phyloP scores from a whole-genome alignment of 1,140 invertebrate species.

The Eueides isabella region DNA sequence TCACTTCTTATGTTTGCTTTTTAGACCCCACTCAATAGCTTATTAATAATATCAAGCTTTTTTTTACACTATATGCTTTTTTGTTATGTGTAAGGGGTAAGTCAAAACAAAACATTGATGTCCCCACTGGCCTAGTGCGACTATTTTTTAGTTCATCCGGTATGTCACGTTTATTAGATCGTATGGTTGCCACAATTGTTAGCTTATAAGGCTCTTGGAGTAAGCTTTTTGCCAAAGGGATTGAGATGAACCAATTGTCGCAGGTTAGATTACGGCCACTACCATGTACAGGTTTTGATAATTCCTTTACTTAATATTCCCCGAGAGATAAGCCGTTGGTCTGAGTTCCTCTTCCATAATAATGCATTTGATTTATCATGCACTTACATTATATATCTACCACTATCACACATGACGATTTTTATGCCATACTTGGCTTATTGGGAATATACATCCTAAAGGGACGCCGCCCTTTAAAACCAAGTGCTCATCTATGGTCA shows the following conservation, averaged over 20 bases:
- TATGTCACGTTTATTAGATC: conserved; percentile 39
- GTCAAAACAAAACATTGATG: conserved; percentile 36
- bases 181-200: conserved; percentile 33
- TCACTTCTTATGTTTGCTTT: too few species aligned
- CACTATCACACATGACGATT: conserved; percentile 32
- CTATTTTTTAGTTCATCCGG: conserved; percentile 38
- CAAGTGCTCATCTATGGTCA: conserved; percentile 32
- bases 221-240: too few species aligned
- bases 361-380: conserved; percentile 44
- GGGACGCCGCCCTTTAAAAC: conserved; percentile 25
- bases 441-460: conserved; percentile 36
- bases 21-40: too few species aligned
- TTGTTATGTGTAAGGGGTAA: conserved; percentile 12
- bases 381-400: conserved; percentile 31
- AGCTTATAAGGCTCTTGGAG: conserved; percentile 34
- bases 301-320: conserved; percentile 17
- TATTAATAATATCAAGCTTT: too few species aligned
- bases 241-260: conserved; percentile 25
- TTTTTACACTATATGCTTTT: too few species aligned
- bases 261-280: conserved; percentile 9
- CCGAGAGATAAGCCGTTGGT: conserved; percentile 15
- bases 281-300: conserved; percentile 1
- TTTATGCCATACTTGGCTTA: conserved; percentile 32
- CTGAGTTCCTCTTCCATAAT: conserved; percentile 34
- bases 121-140: conserved; percentile 29